phyloP scores from a whole-genome alignment of 2,797 vertebrate species.

The Spondyliosoma cantharus region DNA sequence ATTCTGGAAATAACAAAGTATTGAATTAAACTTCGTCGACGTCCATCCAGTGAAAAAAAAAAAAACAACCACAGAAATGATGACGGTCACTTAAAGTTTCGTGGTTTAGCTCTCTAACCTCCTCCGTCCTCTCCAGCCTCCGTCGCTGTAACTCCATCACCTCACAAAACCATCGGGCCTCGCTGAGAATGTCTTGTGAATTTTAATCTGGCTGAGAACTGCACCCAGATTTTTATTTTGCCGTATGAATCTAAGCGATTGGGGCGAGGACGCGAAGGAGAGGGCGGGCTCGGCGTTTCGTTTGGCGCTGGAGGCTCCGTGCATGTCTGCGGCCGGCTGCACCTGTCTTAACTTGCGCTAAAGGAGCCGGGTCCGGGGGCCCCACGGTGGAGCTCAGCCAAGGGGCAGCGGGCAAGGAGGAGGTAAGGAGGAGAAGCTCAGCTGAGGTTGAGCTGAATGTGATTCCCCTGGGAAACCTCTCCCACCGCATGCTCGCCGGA shows the following conservation, averaged over 20 bases:
- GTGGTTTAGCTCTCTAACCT: conserved; percentile 12
- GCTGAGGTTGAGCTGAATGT: conserved; percentile 59
- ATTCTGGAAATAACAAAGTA: conserved; percentile 2
- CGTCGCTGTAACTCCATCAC: conserved; percentile 69
- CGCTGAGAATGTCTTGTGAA: conserved; percentile 50
- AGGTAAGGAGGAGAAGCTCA: conserved; percentile 61
- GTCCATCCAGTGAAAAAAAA: too few relatives aligned
- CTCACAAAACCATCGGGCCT: conserved; percentile 61
- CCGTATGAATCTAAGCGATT: conserved; percentile 70
- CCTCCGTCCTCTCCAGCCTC: conserved; percentile 31
- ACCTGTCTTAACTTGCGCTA: conserved; percentile 75
- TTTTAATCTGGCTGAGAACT: conserved; percentile 66
- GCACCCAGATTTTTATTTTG: conserved; percentile 39
- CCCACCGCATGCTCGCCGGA: conserved; percentile 50
- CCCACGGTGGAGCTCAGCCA: conserved; percentile 75
- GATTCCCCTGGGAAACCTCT: conserved; percentile 77
- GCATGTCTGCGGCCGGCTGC: conserved; percentile 72
- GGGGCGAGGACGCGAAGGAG: conserved; percentile 73
- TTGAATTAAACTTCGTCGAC: neutral
- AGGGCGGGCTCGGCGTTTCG: conserved; percentile 58
- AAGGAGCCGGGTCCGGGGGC: conserved; percentile 64
- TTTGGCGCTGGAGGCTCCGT: conserved; percentile 45
- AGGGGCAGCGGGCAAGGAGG: conserved; percentile 59
- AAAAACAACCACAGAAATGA: neutral
- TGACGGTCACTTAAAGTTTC: conserved; percentile 53